Evolutionary conservation across 2,113 vertebrate genomes (phyloP).

Genomic region (Egretta garzetta): DNA sequence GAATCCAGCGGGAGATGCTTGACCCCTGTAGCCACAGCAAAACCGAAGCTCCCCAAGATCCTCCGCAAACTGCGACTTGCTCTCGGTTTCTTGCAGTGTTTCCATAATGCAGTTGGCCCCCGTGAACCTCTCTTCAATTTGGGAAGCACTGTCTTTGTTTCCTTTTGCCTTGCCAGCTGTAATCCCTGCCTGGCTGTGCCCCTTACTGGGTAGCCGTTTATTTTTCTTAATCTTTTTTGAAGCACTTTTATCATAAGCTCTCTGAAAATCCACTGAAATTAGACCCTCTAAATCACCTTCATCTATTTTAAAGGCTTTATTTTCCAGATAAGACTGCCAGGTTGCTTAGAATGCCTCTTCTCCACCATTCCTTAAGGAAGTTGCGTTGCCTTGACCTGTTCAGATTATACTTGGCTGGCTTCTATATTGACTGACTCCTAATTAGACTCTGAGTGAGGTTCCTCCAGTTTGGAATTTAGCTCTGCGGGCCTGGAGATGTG

Average conservation of each 20-base stretch:
- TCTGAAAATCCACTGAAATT: conserved; percentile 66
- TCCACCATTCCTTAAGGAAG: not conserved
- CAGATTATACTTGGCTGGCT: not conserved
- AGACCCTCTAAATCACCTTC: conserved; percentile 65
- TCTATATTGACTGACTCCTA: not conserved
- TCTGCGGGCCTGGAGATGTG: not conserved
- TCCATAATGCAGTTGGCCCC: not conserved
- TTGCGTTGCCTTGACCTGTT: not conserved
- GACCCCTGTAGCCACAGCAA: fast-evolving
- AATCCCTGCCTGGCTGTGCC: not conserved
- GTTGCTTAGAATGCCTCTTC: conserved; percentile 16
- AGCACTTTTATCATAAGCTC: conserved; percentile 52
- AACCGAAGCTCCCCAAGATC: not conserved
- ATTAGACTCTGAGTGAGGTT: not conserved
- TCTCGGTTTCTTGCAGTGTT: not conserved
- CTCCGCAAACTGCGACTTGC: not conserved
- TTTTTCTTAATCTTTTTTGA: conserved; percentile 60
- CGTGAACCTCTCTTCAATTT: not conserved
- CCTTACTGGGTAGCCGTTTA: conserved; percentile 21
- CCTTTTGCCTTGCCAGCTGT: not conserved
- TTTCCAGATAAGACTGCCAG: conserved; percentile 32
- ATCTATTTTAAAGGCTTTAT: conserved; percentile 44
- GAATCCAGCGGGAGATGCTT: not conserved
- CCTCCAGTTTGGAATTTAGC: conserved; percentile 1
- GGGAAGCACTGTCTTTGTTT: not conserved